phyloP scores from a whole-genome alignment of 2,797 vertebrate genomes.

The Gouania willdenowi region DNA sequence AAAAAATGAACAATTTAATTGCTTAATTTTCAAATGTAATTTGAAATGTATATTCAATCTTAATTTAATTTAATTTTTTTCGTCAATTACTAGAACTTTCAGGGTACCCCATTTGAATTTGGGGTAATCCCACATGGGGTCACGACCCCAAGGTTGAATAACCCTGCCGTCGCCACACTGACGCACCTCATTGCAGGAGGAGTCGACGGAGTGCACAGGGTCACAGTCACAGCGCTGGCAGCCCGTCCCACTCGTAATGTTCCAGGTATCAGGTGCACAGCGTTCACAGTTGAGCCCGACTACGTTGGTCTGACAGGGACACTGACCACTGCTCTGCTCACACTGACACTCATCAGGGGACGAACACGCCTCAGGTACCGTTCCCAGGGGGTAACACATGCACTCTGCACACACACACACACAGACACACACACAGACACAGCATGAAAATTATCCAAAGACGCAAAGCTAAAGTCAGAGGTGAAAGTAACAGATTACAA shows the following conservation, averaged over 20 bases:
- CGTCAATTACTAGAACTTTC: no score
- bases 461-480: no score
- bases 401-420: slow-evolving; percentile 77
- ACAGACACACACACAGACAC: not conserved
- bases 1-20: no score
- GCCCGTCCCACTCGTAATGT: slow-evolving; percentile 79
- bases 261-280: slow-evolving; percentile 86
- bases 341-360: slow-evolving; percentile 79
- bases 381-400: slow-evolving; percentile 83
- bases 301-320: slow-evolving; percentile 84
- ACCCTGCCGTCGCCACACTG: no score
- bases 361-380: slow-evolving; percentile 70
- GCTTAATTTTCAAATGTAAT: no score
- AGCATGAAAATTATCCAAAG: not conserved
- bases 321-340: slow-evolving; percentile 81
- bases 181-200: slow-evolving; percentile 84
- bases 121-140: no score
- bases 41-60: no score
- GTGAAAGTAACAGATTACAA: no score
- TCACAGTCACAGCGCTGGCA: slow-evolving; percentile 85
- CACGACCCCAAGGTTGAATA: no score
- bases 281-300: slow-evolving; percentile 86
- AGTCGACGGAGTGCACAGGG: slow-evolving; percentile 72
- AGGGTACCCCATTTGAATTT: no score
- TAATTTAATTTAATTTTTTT: no score